Evolutionary conservation across 2,797 vertebrate genomes (phyloP).

Genomic region (Lutjanus campechanus): DNA sequence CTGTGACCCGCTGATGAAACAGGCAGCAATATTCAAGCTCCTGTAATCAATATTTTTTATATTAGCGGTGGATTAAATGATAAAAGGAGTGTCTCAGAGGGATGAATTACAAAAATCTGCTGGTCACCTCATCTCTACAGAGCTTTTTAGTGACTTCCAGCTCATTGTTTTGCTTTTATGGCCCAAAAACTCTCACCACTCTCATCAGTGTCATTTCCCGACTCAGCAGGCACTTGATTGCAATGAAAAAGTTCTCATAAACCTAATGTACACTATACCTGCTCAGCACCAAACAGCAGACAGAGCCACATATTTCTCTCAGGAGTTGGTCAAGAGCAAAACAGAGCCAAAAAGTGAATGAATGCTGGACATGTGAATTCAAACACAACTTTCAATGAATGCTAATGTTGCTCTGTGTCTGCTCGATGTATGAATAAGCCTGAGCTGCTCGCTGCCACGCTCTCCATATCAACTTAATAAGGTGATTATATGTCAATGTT

Average conservation of each 20-base stretch:
- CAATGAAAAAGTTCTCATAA: slow-evolving; percentile 1
- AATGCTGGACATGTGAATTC: slow-evolving; percentile 5
- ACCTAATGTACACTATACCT: not conserved
- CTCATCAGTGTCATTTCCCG: not conserved
- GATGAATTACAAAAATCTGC: not conserved
- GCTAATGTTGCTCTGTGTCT: not conserved
- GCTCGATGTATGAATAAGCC: slow-evolving; percentile 15
- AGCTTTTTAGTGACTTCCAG: slow-evolving; percentile 1
- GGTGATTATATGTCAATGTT: not conserved
- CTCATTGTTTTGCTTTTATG: slow-evolving; percentile 9
- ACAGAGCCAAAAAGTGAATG: not conserved
- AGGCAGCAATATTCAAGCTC: not conserved
- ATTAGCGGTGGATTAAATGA: not conserved
- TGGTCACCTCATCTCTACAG: too few species aligned
- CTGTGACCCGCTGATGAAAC: not conserved
- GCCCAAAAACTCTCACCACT: not conserved
- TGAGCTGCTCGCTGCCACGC: not conserved
- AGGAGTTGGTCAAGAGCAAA: not conserved
- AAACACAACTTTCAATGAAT: slow-evolving; percentile 8
- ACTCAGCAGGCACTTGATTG: slow-evolving; percentile 7
- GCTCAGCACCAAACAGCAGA: slow-evolving; percentile 14
- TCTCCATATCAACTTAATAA: slow-evolving; percentile 1
- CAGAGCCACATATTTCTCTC: slow-evolving; percentile 10
- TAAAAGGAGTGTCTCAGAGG: not conserved
- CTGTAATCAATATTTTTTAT: not conserved